Base-by-base conservation (phyloP, 2,888 invertebrate species). In the Acronicta psi region DNA sequence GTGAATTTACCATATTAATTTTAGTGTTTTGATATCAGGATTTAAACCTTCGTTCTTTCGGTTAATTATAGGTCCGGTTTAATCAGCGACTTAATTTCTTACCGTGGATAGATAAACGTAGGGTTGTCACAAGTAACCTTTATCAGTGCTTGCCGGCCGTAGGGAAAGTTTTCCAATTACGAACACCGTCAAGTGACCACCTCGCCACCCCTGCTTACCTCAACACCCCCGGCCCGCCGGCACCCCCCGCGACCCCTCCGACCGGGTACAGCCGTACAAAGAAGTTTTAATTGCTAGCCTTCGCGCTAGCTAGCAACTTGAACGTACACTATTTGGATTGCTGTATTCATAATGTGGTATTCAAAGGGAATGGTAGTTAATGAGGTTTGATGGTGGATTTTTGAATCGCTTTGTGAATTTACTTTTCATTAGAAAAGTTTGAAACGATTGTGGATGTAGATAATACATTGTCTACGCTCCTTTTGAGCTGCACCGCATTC, bases 241-340 rank as follows among this genome's bases (percentile, higher is more conserved):
- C 54, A 58, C 60, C 59, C 52, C 59, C 69, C 53, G 46, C 56
- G 44, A 40, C 73, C 67, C 64, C 73, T 59, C 62, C 16, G 25
- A 45, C 40, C 56, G 75, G 79, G 84, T 80, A 84, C 84, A 79
- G 81, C 84, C 86, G 75, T 87, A 90, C 91, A 92, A 93, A 92
- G 92, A 93, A 93, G 88, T 93, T 93, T 93, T 93, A 93, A 93
- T 93, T 93, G 92, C 92, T 84, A 83, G 86, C 89, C 87, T 92
- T 89, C 89, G 83, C 82, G 84, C 83, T 85, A 83, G 86, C 86
- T 87, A 89, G 88, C 88, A 87, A 87, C 81, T 83, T 79, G 80
- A 77, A 69, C 75, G 76, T 74, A 77, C 87, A 91, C 91, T 91
- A 92, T 91, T 91, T 86, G 89, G 85, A 86, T 82, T 83, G 77